phyloP scores from a whole-genome alignment of 2,888 invertebrate genomes.

The Bombylius major region DNA sequence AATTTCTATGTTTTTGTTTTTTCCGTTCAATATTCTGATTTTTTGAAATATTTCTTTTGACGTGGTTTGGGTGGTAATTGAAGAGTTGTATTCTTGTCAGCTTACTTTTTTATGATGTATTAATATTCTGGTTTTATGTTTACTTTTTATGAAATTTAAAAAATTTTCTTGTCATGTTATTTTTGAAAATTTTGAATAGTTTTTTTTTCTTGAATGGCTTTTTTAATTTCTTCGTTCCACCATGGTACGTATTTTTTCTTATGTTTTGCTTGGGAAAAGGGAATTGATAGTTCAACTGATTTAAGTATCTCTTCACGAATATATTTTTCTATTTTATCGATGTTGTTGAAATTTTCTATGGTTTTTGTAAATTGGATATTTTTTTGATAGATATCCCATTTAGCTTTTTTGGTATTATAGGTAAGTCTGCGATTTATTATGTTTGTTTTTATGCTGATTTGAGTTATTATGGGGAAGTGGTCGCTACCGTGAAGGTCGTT shows the following conservation, averaged over 20 bases:
- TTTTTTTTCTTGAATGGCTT: background rate
- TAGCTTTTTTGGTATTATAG: background rate
- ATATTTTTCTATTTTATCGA: background rate
- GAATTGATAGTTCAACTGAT: background rate
- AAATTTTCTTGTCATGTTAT: background rate
- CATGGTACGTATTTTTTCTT: background rate
- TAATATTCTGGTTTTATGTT: background rate
- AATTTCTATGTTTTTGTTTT: too few relatives aligned
- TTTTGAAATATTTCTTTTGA: background rate
- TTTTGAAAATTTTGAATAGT: background rate
- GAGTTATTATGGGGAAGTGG: background rate
- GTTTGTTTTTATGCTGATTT: background rate
- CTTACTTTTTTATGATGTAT: background rate
- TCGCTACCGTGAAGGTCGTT: background rate
- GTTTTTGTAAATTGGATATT: background rate
- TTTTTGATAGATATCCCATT: background rate
- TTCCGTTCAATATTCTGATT: background rate
- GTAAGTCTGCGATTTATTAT: background rate
- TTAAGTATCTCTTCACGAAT: background rate
- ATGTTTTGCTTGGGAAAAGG: background rate
- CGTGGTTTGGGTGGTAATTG: background rate
- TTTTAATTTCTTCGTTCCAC: background rate
- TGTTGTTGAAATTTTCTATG: background rate
- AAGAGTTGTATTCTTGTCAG: background rate
- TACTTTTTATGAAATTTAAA: background rate